phyloP scores from a whole-genome alignment of 2,113 vertebrate genomes.

The Thunnus thynnus region DNA sequence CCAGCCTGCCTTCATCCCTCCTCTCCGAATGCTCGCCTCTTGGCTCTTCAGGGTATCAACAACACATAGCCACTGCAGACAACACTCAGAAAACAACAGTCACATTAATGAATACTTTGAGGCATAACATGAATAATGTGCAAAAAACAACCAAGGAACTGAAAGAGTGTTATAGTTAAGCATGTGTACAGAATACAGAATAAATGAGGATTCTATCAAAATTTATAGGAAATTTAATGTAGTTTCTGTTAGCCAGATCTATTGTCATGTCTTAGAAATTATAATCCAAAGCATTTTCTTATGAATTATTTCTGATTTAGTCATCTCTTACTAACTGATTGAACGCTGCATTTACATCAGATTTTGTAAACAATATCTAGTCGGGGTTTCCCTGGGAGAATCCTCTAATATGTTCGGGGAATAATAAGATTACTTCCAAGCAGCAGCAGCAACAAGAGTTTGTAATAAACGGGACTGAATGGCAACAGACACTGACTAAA shows the following conservation, averaged over 20 bases:
- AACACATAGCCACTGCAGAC: background rate
- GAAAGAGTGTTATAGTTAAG: background rate
- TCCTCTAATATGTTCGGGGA: background rate
- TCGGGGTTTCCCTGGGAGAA: background rate
- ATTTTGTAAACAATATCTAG: background rate
- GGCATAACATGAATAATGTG: background rate
- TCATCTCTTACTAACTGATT: no score
- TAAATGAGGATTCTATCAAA: background rate
- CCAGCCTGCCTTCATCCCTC: slow-evolving; percentile 92
- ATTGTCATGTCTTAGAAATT: no score
- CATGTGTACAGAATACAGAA: background rate
- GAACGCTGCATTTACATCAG: no score
- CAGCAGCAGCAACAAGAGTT: background rate
- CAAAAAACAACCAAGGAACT: background rate
- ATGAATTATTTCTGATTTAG: no score
- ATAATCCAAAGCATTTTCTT: no score
- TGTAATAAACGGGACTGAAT: background rate
- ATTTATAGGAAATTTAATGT: background rate
- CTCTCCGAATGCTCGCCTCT: slow-evolving; percentile 96
- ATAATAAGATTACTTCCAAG: background rate
- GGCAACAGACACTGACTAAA: background rate
- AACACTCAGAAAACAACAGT: slow-evolving; percentile 5
- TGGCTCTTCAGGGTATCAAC: slow-evolving; percentile 95
- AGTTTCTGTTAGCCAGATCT: no score
- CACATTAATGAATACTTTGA: background rate